Conservation (phyloP, 2,797 vertebrate species). For the Sciurus vulgaris region DNA sequence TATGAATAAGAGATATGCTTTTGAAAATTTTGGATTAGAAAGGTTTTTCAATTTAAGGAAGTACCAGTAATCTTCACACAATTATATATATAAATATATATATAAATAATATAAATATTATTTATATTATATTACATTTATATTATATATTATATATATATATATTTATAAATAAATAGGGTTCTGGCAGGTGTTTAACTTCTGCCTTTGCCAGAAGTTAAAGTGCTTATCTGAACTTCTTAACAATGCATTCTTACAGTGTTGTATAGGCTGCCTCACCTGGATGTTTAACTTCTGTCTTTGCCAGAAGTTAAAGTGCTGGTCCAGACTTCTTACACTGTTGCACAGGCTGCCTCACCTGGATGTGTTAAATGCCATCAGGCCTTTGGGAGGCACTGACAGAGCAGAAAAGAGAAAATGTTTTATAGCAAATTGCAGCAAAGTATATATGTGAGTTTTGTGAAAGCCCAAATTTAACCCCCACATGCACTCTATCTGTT, state of each 20-base stretch:
- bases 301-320: neutral
- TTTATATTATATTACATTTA: too few species aligned
- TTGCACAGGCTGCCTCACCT: neutral
- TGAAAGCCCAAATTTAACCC: neutral
- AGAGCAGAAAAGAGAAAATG: neutral
- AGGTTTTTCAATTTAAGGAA: neutral
- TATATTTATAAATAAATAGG: neutral
- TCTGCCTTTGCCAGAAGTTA: neutral
- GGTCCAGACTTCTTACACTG: too few species aligned
- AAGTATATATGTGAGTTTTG: neutral
- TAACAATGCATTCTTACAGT: too few species aligned
- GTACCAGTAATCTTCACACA: neutral
- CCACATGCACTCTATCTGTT: neutral
- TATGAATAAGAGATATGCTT: neutral
- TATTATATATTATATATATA: neutral
- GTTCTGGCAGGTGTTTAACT: neutral
- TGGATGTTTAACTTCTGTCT: too few species aligned
- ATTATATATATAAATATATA: neutral
- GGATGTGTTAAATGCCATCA: too few species aligned
- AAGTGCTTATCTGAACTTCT: too few species aligned
- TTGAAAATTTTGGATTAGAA: neutral
- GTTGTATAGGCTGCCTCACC: neutral
- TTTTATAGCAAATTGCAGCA: neutral
- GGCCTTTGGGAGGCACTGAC: neutral
- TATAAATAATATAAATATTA: too few species aligned